phyloP scores from a whole-genome alignment of 2,797 vertebrate genomes.

The Takifugu rubripes region DNA sequence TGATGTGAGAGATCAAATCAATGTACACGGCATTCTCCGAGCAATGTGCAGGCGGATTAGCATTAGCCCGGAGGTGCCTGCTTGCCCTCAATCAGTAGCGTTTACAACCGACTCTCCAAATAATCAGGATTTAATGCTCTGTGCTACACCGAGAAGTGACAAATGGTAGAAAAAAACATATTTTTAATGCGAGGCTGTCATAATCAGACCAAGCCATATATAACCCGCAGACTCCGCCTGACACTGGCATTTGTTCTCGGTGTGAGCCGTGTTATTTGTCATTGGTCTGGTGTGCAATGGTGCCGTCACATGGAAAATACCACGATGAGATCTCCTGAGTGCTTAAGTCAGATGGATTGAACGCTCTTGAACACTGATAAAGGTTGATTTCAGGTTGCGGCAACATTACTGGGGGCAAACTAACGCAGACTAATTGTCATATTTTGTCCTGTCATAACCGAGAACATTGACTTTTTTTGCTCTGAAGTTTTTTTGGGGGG shows the following conservation, averaged over 20 bases:
- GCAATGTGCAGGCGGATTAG: constrained; percentile 91
- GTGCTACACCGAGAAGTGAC: constrained; percentile 26
- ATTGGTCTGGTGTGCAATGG: constrained; percentile 70
- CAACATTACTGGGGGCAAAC: constrained; percentile 65
- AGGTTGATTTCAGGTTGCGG: constrained; percentile 71
- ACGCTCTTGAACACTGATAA: constrained; percentile 72
- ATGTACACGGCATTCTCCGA: constrained; percentile 90
- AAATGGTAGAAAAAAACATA: constrained; percentile 2
- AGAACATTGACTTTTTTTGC: constrained; percentile 26
- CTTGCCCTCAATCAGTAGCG: constrained; percentile 75
- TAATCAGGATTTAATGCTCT: constrained; percentile 70
- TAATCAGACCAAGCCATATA: constrained; percentile 54
- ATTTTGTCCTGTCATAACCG: constrained; percentile 64
- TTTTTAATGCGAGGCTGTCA: constrained; percentile 48
- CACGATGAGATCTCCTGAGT: constrained; percentile 70
- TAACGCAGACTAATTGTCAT: constrained; percentile 79
- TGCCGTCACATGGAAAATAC: constrained; percentile 77
- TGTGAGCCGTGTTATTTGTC: constrained; percentile 70
- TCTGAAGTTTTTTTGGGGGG: no score
- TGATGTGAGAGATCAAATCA: constrained; percentile 99
- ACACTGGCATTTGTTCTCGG: constrained; percentile 71
- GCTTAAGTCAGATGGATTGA: constrained; percentile 77
- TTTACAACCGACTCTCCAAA: constrained; percentile 68
- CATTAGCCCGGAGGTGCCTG: constrained; percentile 83
- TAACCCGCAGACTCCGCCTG: constrained; percentile 50